Percentiles rank a stretch among this genome's conserved stretches.
Conservation (phyloP, 2,888 invertebrate genomes). For the Spodoptera exigua region DNA sequence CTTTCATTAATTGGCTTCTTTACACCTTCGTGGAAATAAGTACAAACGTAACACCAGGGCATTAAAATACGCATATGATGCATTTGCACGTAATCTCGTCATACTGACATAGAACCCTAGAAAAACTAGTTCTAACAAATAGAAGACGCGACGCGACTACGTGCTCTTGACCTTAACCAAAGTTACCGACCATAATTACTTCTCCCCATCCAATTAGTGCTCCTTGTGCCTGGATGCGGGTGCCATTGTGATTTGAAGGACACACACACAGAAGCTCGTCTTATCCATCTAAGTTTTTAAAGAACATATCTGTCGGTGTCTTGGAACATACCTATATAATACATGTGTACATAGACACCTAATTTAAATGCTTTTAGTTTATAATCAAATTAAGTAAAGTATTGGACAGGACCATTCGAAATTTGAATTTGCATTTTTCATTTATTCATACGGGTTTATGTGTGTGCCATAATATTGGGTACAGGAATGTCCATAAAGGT, state of each 20-base stretch:
- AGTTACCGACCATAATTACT: conserved; percentile 40
- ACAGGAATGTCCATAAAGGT: no score
- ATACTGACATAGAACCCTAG: not conserved
- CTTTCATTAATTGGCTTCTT: no score
- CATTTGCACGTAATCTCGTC: not conserved
- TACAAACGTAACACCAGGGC: no score
- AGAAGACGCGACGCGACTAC: not conserved
- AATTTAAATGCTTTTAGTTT: no score
- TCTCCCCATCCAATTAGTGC: conserved; percentile 44
- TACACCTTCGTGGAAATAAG: no score
- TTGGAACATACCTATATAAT: not conserved
- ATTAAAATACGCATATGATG: no score
- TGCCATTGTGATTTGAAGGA: conserved; percentile 42
- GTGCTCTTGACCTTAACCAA: conserved; percentile 36
- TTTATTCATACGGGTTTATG: no score
- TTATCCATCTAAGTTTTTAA: conserved; percentile 20
- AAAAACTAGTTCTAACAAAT: conserved; percentile 6
- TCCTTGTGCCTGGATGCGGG: conserved; percentile 45
- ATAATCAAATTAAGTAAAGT: no score
- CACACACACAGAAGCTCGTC: conserved; percentile 21
- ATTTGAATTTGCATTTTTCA: no score
- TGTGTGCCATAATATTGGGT: no score
- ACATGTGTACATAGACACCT: no score
- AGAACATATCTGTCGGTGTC: not conserved
- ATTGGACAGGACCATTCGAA: no score